Base-by-base conservation (phyloP, 2,797 vertebrate species). In the Etheostoma nigrum region DNA sequence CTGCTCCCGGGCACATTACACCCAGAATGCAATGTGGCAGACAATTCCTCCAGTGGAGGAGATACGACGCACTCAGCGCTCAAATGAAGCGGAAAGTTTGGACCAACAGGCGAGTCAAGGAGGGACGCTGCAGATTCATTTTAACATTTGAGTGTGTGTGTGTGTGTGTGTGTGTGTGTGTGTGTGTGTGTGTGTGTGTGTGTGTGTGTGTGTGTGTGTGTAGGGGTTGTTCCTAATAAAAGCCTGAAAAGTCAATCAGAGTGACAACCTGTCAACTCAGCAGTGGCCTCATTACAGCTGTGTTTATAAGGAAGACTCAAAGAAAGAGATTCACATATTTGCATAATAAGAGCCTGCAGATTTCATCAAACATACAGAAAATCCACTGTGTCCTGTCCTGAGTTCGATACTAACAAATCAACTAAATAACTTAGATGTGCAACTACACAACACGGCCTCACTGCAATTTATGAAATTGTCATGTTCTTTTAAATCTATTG, bases 1-100 rank as follows among this genome's bases (percentile, higher is more conserved):
- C 78, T 7, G 83, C 89, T 88, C 76, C 68, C 21, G 79, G 86
- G 83, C 79, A 82, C 77, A 78, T 83, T 84, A 84, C 79, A 79
- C 84, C 82, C 78, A 88, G 80, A 78, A 86, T 87, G 74, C 78
- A 83, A 82, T 73, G 79, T 83, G 82, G 87, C 85, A 86, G 78
- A 79, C 45, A 53, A 81, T 70, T 79, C 58, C 67, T 68, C 61
- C 55, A 45, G 72, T 51, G 21, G 59, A 70, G 60, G 78, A 73
- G 79, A 70, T 25, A 19, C 59, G 10, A 75, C 23, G 7, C 76
- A 61, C 78, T 85, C 66, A 58, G 73, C 45, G 53, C 70, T 81
- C 78, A 84, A 89, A 89, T 72, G 74, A 84, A 85, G 83, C 84
- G 57, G 72, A 68, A 84, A 81, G 81, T 79, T 78, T 82, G 66